These are phyloP conservation scores for Phrynocephalus forsythii DNA, from an alignment of 2,797 vertebrate species.

Conservation along the genomic window DNA sequence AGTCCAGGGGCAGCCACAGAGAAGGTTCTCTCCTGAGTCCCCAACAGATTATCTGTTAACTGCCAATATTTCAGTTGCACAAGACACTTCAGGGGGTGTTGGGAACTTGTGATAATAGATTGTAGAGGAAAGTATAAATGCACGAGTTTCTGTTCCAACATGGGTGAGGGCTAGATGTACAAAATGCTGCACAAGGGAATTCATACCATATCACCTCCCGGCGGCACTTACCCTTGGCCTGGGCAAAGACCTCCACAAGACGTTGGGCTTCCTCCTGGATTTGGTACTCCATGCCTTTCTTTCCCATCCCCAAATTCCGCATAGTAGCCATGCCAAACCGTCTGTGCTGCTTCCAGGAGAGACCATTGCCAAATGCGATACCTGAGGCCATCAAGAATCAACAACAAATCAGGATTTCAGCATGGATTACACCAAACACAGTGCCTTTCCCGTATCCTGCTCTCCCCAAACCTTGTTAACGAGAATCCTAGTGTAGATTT, in stretches of 20 bases:
- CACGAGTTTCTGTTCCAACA: not conserved
- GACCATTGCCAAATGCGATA: conserved; percentile 7
- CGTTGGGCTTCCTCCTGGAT: not conserved
- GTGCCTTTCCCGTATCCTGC: too few relatives aligned
- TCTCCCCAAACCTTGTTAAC: too few relatives aligned
- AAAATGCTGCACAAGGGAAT: too few relatives aligned
- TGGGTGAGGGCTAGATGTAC: not conserved
- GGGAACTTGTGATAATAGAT: too few relatives aligned
- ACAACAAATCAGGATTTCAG: not conserved
- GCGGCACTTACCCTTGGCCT: not conserved
- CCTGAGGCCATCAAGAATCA: not conserved
- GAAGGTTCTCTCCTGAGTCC: too few relatives aligned
- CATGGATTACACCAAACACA: too few relatives aligned
- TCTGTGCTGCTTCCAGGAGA: conserved; percentile 29
- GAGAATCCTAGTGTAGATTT: too few relatives aligned
- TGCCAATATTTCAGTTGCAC: too few relatives aligned
- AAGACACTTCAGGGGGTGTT: too few relatives aligned
- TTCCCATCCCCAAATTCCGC: conserved; percentile 18
- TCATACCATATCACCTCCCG: too few relatives aligned
- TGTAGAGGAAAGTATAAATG: not conserved
- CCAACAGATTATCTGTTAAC: not conserved
- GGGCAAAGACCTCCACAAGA: not conserved
- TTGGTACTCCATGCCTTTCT: conserved; percentile 12
- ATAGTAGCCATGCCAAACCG: not conserved
- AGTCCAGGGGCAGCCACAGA: too few relatives aligned